Percentiles rank a stretch among this genome's conserved stretches.
Conservation (phyloP, 23 tunicate genomes). For the Aplidium turbinatum region DNA sequence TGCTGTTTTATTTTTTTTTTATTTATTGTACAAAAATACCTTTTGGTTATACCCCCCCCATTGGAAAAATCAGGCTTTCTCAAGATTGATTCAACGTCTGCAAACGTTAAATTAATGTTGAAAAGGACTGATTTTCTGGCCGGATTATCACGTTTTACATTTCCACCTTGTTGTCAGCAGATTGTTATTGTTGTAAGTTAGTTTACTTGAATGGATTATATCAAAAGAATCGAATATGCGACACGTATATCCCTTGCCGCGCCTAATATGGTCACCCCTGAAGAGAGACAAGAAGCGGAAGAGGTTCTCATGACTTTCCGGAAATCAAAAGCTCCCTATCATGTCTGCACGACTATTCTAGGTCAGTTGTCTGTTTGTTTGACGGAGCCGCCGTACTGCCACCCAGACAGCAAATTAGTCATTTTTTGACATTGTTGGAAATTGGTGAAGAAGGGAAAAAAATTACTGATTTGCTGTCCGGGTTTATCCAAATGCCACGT, state of each 20-base stretch:
- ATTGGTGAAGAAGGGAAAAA: no score
- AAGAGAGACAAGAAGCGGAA: conserved; percentile 66
- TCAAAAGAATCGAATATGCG: conserved; percentile 48
- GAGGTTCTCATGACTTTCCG: conserved; percentile 60
- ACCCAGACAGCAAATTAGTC: no score
- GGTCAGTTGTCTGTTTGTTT: conserved; percentile 31
- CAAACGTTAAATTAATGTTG: no score
- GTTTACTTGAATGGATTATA: conserved; percentile 27
- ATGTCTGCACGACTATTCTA: conserved; percentile 46
- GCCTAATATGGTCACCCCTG: conserved; percentile 32
- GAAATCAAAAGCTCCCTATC: conserved; percentile 49
- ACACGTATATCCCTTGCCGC: conserved; percentile 44
- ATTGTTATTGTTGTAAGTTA: no score
- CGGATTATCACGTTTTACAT: not conserved
- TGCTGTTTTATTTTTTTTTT: not conserved
- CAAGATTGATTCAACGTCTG: not conserved
- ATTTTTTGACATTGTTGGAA: no score
- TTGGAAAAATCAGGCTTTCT: not conserved
- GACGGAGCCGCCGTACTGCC: no score
- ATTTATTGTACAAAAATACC: not conserved
- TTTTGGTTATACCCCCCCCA: not conserved
- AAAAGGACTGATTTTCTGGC: not conserved
- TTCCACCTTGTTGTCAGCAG: no score
- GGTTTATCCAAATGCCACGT: no score
- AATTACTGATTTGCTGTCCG: no score